A percentile compares a stretch with the other conserved stretches of the same genome.
Conservation (phyloP, 2,888 invertebrate species). For the Brassicogethes aeneus region DNA sequence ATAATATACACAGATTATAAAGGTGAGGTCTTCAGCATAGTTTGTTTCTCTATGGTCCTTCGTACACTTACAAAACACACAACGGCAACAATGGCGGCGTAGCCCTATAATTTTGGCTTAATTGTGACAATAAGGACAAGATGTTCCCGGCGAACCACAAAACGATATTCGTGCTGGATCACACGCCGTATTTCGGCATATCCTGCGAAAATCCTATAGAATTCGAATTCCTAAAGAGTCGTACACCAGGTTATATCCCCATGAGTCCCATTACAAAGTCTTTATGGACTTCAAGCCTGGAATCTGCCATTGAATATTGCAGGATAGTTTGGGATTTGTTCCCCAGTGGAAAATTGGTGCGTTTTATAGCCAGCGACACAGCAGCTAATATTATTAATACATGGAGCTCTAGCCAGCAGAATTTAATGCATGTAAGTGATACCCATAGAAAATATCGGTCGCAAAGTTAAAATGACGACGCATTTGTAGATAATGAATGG, state of each 20-base stretch:
- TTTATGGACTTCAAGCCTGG: constrained; percentile 93
- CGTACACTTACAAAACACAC: too few species aligned
- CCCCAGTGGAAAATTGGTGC: constrained; percentile 77
- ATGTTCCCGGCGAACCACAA: constrained; percentile 81
- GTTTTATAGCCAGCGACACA: constrained; percentile 83
- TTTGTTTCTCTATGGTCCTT: too few species aligned
- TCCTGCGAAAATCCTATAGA: constrained; percentile 75
- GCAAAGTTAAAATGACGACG: too few species aligned
- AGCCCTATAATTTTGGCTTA: too few species aligned
- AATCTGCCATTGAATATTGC: constrained; percentile 92
- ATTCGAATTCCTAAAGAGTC: constrained; percentile 67
- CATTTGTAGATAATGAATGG: constrained; percentile 71
- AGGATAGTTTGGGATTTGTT: constrained; percentile 97
- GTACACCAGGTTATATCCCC: constrained; percentile 62
- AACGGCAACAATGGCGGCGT: too few species aligned
- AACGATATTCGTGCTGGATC: constrained; percentile 92
- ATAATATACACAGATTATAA: too few species aligned
- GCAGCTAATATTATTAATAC: constrained; percentile 76
- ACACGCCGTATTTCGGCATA: constrained; percentile 84
- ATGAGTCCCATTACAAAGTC: constrained; percentile 83
- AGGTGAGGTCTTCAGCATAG: too few species aligned
- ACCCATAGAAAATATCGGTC: too few species aligned
- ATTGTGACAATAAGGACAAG: too few species aligned
- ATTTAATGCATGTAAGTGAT: too few species aligned
- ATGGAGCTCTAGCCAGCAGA: constrained; percentile 78